Conservation (phyloP, 2,797 vertebrate genomes). For the Momotus momota region DNA sequence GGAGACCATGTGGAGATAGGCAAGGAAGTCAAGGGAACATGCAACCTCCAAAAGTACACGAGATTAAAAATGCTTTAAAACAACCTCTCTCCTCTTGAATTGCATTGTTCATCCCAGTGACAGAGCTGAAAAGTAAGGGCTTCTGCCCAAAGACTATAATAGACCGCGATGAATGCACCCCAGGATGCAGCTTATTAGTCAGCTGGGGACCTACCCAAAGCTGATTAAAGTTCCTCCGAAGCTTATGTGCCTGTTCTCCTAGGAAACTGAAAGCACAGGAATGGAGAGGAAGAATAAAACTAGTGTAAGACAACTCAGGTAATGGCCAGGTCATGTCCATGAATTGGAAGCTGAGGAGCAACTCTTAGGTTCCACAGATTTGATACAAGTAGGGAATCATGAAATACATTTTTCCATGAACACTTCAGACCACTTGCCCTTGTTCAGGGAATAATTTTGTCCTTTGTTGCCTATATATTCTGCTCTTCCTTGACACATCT, state of each 20-base stretch:
- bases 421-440: conserved; percentile 1
- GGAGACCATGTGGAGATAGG: not conserved
- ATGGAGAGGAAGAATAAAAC: not conserved
- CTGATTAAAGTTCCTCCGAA: not conserved
- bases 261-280: not conserved
- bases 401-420: not conserved
- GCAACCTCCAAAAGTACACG: not conserved
- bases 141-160: not conserved
- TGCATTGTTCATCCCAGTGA: not conserved
- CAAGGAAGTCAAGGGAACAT: not conserved
- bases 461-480: not conserved
- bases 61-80: not conserved
- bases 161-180: not conserved
- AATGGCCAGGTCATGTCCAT: not conserved
- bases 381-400: not conserved
- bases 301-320: not conserved
- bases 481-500: not conserved
- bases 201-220: not conserved
- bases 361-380: not conserved
- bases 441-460: not conserved
- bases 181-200: rapidly evolving
- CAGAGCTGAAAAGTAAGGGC: not conserved
- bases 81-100: not conserved
- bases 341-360: not conserved
- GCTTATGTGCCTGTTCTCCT: not conserved